These are phyloP conservation scores for Strix aluco DNA, from an alignment of 2,113 vertebrate species.

Conservation along the genomic window DNA sequence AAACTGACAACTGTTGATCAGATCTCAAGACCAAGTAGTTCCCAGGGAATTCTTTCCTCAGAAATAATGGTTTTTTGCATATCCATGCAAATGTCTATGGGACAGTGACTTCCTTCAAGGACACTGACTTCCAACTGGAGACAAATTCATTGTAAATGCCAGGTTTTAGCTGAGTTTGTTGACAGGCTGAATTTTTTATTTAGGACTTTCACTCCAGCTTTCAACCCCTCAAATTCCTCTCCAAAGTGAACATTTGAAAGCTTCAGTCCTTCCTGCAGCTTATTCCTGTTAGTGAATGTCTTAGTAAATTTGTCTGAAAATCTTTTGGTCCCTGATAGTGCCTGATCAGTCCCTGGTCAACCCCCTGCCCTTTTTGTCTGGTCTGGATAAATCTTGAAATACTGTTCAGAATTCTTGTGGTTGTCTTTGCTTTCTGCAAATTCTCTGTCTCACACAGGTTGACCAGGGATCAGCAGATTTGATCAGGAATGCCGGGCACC, in stretches of 20 bases:
- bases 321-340: not conserved
- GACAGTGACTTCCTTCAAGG: not conserved
- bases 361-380: not conserved
- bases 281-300: not conserved
- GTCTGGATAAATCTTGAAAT: not conserved
- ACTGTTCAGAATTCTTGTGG: not conserved
- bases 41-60: not conserved
- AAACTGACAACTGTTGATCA: not conserved
- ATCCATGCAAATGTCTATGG: not conserved
- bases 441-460: not conserved
- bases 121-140: not conserved
- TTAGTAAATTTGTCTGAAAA: not conserved
- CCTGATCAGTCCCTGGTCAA: not conserved
- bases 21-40: not conserved
- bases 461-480: not conserved
- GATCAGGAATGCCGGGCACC: not conserved
- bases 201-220: not conserved
- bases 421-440: not conserved
- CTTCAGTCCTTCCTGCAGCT: not conserved
- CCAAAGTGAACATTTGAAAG: not conserved
- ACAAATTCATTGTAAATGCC: not conserved
- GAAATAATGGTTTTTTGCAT: rapidly evolving
- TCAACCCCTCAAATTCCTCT: not conserved
- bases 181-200: not conserved
- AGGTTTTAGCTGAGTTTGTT: not conserved